These are phyloP conservation scores for Pseudomyrmex flavicornis DNA, from an alignment of 1,140 invertebrate species.

Conservation along the genomic window DNA sequence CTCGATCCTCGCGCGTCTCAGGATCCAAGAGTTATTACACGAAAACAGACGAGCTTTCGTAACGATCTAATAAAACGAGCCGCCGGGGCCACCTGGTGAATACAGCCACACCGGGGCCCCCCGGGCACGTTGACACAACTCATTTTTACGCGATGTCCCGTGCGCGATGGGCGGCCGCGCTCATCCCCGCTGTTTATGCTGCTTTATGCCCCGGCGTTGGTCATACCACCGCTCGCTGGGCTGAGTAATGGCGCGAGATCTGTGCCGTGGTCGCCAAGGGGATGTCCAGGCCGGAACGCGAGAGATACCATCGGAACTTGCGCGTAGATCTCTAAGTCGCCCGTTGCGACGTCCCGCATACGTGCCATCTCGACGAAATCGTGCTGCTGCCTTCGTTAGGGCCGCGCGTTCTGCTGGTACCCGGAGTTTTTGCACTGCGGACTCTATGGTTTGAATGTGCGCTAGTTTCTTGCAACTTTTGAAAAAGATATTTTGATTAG, in stretches of 20 bases:
- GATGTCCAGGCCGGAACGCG: constrained; percentile 29
- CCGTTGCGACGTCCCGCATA: constrained; percentile 63
- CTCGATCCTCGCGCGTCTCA: constrained; percentile 9
- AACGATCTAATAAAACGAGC: constrained; percentile 74
- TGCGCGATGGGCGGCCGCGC: constrained; percentile 81
- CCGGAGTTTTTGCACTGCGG: too few relatives aligned
- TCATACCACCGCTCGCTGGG: constrained; percentile 48
- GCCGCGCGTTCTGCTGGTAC: constrained; percentile 40
- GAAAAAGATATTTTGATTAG: too few relatives aligned
- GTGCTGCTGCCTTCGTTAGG: constrained; percentile 43
- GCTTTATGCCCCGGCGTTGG: constrained; percentile 23
- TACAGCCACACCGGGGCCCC: constrained; percentile 72
- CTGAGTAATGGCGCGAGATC: constrained; percentile 82
- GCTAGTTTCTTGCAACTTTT: too few relatives aligned
- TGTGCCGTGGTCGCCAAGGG: constrained; percentile 68
- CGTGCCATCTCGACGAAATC: constrained; percentile 60
- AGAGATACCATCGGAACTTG: constrained; percentile 65
- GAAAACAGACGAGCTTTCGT: constrained; percentile 57
- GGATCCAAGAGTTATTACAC: constrained; percentile 35
- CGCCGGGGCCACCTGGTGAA: constrained; percentile 78
- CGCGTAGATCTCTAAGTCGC: constrained; percentile 67
- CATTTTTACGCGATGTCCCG: constrained; percentile 84
- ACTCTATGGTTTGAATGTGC: background rate
- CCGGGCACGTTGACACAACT: constrained; percentile 82
- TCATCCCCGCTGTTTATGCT: constrained; percentile 67